These are phyloP conservation scores for Hyla sarda DNA, from an alignment of 2,113 vertebrate species.

Conservation along the genomic window DNA sequence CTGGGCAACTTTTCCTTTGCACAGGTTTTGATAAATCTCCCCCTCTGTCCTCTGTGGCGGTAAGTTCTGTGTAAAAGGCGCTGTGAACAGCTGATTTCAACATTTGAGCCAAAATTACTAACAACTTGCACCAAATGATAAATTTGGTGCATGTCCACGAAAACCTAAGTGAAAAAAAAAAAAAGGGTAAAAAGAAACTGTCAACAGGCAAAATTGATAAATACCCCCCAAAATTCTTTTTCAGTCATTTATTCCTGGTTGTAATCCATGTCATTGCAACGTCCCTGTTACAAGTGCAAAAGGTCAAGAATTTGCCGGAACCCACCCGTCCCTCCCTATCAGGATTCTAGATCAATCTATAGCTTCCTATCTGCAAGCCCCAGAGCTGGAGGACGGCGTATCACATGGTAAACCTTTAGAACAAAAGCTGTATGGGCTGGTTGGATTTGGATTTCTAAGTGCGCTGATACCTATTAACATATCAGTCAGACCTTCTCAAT, in stretches of 20 bases:
- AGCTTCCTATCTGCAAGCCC: background rate
- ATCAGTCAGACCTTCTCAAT: conserved; percentile 62
- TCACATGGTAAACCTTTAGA: conserved; percentile 4
- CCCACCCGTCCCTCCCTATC: background rate
- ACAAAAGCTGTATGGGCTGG: conserved; percentile 27
- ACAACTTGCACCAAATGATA: too few species aligned
- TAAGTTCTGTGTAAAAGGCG: too few species aligned
- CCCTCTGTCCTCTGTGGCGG: too few species aligned
- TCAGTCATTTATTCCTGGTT: background rate
- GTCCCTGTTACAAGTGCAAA: background rate
- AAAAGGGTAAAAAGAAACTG: too few species aligned
- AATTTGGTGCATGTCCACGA: too few species aligned
- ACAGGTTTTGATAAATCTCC: too few species aligned
- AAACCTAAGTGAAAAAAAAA: too few species aligned
- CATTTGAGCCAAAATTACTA: too few species aligned
- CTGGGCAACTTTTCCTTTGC: too few species aligned
- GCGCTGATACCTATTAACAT: conserved; percentile 60
- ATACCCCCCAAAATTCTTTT: too few species aligned
- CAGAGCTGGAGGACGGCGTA: background rate
- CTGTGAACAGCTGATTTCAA: too few species aligned
- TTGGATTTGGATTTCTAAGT: conserved; percentile 48
- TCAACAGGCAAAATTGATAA: too few species aligned
- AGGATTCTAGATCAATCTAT: background rate
- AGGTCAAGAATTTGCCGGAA: background rate
- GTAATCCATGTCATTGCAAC: background rate